Evolutionary conservation across 2,797 vertebrate species (phyloP).

Genomic region (Melanogrammus aeglefinus): DNA sequence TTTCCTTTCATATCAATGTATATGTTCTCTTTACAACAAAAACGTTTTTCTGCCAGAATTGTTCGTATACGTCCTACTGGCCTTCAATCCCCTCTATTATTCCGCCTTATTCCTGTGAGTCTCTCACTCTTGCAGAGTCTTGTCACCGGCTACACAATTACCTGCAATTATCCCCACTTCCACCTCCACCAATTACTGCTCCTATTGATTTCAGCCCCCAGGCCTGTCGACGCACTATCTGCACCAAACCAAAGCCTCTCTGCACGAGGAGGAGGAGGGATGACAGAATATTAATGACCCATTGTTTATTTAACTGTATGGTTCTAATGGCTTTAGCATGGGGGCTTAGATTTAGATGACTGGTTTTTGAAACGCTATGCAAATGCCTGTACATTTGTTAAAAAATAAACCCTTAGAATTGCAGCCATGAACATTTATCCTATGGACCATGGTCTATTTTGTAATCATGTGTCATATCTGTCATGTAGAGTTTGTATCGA

Average conservation of each 20-base stretch:
- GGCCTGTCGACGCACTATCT: constrained; percentile 60
- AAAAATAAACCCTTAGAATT: not conserved
- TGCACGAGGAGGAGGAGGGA: constrained; percentile 26
- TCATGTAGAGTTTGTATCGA: not conserved
- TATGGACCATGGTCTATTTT: not conserved
- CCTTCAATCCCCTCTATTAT: not conserved
- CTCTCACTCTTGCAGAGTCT: constrained; percentile 50
- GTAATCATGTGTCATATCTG: not conserved
- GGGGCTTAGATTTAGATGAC: too few species aligned
- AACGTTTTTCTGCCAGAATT: not conserved
- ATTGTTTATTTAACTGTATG: constrained; percentile 43
- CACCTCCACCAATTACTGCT: constrained; percentile 71
- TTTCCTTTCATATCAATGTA: not conserved
- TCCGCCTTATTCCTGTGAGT: constrained; percentile 26
- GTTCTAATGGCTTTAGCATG: constrained; percentile 20
- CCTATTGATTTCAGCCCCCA: constrained; percentile 70
- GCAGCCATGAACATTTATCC: not conserved
- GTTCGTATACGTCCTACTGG: not conserved
- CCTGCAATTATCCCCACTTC: constrained; percentile 76
- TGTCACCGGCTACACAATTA: constrained; percentile 66
- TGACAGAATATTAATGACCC: constrained; percentile 44
- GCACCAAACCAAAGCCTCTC: constrained; percentile 33
- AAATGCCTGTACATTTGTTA: not conserved
- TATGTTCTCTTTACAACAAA: not conserved
- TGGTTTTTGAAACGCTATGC: not conserved